phyloP scores from a whole-genome alignment of 1,140 invertebrate genomes.

The Oncopodura yosiiana region DNA sequence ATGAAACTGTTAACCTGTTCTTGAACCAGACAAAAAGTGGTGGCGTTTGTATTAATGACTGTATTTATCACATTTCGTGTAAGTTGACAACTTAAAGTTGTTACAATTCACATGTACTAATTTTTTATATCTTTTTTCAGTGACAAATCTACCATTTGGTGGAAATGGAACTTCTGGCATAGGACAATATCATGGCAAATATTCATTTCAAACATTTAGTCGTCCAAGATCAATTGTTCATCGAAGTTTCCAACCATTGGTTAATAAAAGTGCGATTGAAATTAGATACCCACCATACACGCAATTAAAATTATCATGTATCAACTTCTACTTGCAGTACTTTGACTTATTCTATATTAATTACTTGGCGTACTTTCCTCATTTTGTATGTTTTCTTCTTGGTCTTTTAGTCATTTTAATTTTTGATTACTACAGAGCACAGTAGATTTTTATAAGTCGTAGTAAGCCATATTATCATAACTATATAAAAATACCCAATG shows the following conservation, averaged over 20 bases:
- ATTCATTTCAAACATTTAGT: constrained; percentile 80
- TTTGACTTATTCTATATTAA: constrained; percentile 13
- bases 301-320: neutral
- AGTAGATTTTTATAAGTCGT: no score
- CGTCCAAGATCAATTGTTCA: constrained; percentile 38
- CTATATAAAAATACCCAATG: no score
- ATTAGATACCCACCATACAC: constrained; percentile 15
- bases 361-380: neutral
- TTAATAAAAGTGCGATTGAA: constrained; percentile 1
- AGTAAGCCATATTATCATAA: no score
- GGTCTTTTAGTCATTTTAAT: constrained; percentile 6
- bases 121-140: constrained; percentile 42
- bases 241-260: neutral
- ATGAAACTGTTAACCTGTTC: constrained; percentile 35
- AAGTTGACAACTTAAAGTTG: neutral
- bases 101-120: neutral
- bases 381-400: constrained; percentile 5
- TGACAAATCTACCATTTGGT: constrained; percentile 51
- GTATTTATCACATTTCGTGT: constrained; percentile 71
- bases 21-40: constrained; percentile 70
- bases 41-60: constrained; percentile 78
- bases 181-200: constrained; percentile 84
- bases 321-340: neutral
- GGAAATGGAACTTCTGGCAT: constrained; percentile 83
- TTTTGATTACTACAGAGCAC: no score